Percentiles rank a stretch among this genome's conserved stretches.
Evolutionary conservation across 2,113 vertebrate species (phyloP).

Genomic region (Archocentrus centrarchus): DNA sequence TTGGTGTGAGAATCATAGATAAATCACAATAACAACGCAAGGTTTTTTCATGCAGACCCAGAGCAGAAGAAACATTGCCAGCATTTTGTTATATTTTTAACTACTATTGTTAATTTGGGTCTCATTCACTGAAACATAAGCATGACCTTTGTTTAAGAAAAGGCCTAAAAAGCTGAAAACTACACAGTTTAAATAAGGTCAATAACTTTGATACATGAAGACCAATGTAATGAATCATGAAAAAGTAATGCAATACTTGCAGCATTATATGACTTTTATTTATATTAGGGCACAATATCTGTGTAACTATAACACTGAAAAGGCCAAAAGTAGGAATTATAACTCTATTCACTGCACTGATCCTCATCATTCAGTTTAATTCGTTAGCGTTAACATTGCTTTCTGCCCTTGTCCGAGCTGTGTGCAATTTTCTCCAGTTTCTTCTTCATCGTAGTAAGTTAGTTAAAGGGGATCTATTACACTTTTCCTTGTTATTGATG

Average conservation of each 20-base stretch:
- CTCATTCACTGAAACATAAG: neutral
- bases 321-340: no score
- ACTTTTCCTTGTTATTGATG: no score
- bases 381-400: neutral
- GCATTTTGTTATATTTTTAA: no score
- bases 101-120: no score
- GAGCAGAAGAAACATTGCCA: no score
- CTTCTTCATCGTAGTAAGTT: no score
- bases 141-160: no score
- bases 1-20: neutral
- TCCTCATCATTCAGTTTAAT: neutral
- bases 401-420: neutral
- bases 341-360: no score
- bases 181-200: neutral
- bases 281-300: neutral
- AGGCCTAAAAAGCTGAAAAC: neutral
- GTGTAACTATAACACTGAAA: no score
- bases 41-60: fast-evolving
- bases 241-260: neutral
- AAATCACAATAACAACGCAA: fast-evolving
- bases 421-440: no score
- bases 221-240: neutral
- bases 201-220: neutral
- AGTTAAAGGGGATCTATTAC: no score
- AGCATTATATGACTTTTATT: neutral